These are phyloP conservation scores for Morus bassanus DNA, from an alignment of 2,797 vertebrate species.

Conservation along the genomic window DNA sequence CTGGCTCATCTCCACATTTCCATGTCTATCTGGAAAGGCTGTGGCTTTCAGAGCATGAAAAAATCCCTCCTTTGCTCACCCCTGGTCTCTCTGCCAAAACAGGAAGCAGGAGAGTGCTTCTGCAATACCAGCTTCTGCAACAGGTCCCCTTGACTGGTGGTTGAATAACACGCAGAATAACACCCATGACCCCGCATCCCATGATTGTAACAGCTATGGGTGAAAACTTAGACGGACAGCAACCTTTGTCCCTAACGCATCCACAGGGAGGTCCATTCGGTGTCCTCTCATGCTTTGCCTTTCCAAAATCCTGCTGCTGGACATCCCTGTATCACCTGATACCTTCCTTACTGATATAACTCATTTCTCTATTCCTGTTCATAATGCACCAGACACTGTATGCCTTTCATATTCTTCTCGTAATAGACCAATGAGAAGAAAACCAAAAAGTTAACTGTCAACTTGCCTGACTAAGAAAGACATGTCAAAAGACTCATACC, in stretches of 20 bases:
- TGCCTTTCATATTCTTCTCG: neutral
- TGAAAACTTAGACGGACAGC: neutral
- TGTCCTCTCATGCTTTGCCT: neutral
- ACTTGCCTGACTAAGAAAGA: neutral
- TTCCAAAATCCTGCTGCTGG: neutral
- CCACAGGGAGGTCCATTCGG: neutral
- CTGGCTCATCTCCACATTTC: fast-evolving
- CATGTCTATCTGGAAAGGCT: neutral
- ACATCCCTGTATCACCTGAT: neutral
- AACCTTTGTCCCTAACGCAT: neutral
- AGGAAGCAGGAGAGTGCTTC: neutral
- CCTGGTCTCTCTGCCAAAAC: neutral
- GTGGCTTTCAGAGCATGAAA: neutral
- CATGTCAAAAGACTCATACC: fast-evolving
- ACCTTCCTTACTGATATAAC: neutral
- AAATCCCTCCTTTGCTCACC: neutral
- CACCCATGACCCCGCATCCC: fast-evolving
- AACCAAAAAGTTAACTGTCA: neutral
- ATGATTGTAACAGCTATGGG: neutral
- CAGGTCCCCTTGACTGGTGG: neutral
- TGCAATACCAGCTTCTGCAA: neutral
- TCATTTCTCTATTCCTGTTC: neutral
- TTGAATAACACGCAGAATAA: neutral
- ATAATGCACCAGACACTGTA: neutral
- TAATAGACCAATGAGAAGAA: neutral